Evolutionary conservation across 1,140 invertebrate species (phyloP).

Genomic region (Metopolophium dirhodum): DNA sequence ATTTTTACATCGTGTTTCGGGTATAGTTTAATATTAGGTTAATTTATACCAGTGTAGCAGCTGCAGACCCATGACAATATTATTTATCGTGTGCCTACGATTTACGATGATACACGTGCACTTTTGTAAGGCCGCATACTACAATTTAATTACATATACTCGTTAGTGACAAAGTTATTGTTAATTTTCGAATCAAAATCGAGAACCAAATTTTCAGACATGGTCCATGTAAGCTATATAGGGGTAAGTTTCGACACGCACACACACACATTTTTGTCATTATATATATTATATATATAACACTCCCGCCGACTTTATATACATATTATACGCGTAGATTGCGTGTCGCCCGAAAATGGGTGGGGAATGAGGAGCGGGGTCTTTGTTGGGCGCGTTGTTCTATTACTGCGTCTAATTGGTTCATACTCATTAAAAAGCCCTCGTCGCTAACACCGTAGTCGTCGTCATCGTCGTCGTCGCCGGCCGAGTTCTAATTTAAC

Average conservation of each 20-base stretch:
- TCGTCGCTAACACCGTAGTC: slow-evolving; percentile 52
- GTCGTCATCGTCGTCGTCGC: not conserved
- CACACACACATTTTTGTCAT: slow-evolving; percentile 37
- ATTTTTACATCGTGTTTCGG: not conserved
- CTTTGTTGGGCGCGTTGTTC: slow-evolving; percentile 56
- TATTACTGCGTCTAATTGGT: slow-evolving; percentile 55
- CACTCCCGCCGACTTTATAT: not conserved
- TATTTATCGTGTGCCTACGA: not conserved
- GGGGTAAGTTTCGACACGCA: not conserved
- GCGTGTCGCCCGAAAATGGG: not conserved
- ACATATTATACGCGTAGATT: slow-evolving; percentile 16
- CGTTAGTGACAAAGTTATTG: not conserved
- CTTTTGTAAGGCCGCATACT: not conserved
- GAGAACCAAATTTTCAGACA: not conserved
- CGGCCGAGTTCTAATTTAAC: slow-evolving; percentile 57
- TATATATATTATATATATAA: slow-evolving; percentile 30
- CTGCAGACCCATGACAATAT: not conserved
- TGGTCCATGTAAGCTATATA: not conserved
- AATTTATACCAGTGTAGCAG: not conserved
- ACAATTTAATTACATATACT: not conserved
- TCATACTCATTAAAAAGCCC: slow-evolving; percentile 57
- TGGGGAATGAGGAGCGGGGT: not conserved
- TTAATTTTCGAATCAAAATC: not conserved
- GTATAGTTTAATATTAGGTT: not conserved
- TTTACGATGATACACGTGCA: not conserved